A percentile compares a stretch with the other conserved stretches of the same genome.
Evolutionary conservation across 2,797 vertebrate species (phyloP).

Genomic region (Rallus crepitans): DNA sequence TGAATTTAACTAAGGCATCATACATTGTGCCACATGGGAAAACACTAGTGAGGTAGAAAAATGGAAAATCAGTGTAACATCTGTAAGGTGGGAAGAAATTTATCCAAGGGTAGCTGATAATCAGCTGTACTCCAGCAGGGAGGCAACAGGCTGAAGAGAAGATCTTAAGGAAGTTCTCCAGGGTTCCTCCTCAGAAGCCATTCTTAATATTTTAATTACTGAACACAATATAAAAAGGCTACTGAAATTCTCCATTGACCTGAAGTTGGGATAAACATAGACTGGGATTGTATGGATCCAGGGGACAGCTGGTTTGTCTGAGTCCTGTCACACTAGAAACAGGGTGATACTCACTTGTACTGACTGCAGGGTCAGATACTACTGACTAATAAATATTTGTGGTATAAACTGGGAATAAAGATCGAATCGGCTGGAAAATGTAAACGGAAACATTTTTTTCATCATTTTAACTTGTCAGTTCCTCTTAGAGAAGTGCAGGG

Average conservation of each 20-base stretch:
- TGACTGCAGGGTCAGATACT: not conserved
- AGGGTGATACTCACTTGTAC: not conserved
- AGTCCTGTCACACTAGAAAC: not conserved
- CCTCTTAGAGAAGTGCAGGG: not conserved
- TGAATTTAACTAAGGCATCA: constrained; percentile 7
- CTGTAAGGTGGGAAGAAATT: not conserved
- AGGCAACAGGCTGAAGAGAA: not conserved
- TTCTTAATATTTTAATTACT: not conserved
- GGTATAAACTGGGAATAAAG: not conserved
- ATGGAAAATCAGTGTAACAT: not conserved
- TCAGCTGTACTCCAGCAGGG: not conserved
- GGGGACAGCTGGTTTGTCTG: not conserved
- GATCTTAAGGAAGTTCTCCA: not conserved
- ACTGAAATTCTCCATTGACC: not conserved
- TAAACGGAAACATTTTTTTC: not conserved
- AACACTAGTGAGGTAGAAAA: not conserved
- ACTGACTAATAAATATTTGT: not conserved
- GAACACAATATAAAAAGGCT: not conserved
- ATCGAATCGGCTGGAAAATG: not conserved
- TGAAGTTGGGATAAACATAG: not conserved
- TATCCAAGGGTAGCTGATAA: not conserved
- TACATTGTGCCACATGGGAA: not conserved
- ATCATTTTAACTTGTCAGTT: not conserved
- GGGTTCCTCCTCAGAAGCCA: not conserved
- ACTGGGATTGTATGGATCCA: not conserved